Evolutionary conservation across 2,888 invertebrate genomes (phyloP).

Genomic region (Trisateles emortualis): DNA sequence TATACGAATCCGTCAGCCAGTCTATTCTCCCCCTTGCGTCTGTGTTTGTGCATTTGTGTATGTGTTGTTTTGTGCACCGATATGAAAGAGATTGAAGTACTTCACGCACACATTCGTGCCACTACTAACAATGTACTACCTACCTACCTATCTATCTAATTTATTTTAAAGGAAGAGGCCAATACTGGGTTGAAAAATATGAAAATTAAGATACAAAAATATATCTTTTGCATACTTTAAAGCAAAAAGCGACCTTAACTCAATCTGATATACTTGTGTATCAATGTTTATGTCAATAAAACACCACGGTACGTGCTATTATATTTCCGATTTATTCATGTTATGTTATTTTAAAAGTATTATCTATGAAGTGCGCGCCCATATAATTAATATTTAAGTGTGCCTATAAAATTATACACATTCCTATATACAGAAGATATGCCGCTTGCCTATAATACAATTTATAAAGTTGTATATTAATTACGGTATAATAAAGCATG

Average conservation of each 20-base stretch:
- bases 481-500: slow-evolving; percentile 87
- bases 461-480: slow-evolving; percentile 86
- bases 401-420: slow-evolving; percentile 40
- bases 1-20: slow-evolving; percentile 55
- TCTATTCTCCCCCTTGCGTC: slow-evolving; percentile 53
- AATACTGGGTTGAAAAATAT: slow-evolving; percentile 55
- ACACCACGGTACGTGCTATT: slow-evolving; percentile 44
- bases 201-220: slow-evolving; percentile 21
- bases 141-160: slow-evolving; percentile 52
- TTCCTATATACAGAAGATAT: slow-evolving; percentile 55
- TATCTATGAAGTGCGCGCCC: slow-evolving; percentile 31
- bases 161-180: slow-evolving; percentile 68
- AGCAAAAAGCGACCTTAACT: slow-evolving; percentile 29
- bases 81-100: slow-evolving; percentile 44
- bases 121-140: slow-evolving; percentile 43
- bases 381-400: slow-evolving; percentile 31
- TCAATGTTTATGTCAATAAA: slow-evolving; percentile 53
- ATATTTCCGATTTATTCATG: slow-evolving; percentile 43
- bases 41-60: slow-evolving; percentile 55
- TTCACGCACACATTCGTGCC: slow-evolving; percentile 49
- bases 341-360: slow-evolving; percentile 40
- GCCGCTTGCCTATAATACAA: slow-evolving; percentile 72
- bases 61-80: slow-evolving; percentile 36
- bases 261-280: slow-evolving; percentile 22
- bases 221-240: slow-evolving; percentile 12